phyloP scores from a whole-genome alignment of 1,140 invertebrate genomes.

The Drosophila littoralis region DNA sequence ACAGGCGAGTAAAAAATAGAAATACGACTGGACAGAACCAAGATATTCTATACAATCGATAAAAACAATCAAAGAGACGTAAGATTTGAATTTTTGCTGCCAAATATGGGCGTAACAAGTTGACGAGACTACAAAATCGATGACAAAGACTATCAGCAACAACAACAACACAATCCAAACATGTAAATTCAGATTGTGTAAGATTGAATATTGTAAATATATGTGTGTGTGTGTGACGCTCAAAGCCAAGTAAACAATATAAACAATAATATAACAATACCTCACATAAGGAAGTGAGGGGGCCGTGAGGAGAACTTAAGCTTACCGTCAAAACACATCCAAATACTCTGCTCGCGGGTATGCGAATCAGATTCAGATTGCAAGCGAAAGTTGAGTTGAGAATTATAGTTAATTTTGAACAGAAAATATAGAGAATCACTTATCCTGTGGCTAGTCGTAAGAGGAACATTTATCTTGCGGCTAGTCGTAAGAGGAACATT shows the following conservation, averaged over 20 bases:
- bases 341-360: background rate
- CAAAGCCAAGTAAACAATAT: conserved; percentile 7
- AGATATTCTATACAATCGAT: conserved; percentile 46
- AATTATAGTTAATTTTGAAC: conserved; percentile 6
- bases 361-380: conserved; percentile 15
- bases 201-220: conserved; percentile 27
- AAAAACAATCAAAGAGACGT: conserved; percentile 49
- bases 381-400: conserved; percentile 36
- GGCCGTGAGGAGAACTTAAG: no score
- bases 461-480: no score
- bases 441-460: no score
- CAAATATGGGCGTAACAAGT: conserved; percentile 56
- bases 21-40: conserved; percentile 3
- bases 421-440: no score
- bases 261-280: background rate
- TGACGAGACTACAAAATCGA: conserved; percentile 34
- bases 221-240: conserved; percentile 1
- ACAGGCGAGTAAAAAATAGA: conserved; percentile 22
- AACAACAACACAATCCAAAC: conserved; percentile 20
- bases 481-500: no score
- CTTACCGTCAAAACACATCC: conserved; percentile 3
- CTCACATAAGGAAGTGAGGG: conserved; percentile 14
- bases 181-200: conserved; percentile 43
- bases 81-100: conserved; percentile 51
- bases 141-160: conserved; percentile 25